Percentiles rank a stretch among this genome's conserved stretches.
Conservation (phyloP, 2,888 invertebrate species). For the Eupithecia dodoneata region DNA sequence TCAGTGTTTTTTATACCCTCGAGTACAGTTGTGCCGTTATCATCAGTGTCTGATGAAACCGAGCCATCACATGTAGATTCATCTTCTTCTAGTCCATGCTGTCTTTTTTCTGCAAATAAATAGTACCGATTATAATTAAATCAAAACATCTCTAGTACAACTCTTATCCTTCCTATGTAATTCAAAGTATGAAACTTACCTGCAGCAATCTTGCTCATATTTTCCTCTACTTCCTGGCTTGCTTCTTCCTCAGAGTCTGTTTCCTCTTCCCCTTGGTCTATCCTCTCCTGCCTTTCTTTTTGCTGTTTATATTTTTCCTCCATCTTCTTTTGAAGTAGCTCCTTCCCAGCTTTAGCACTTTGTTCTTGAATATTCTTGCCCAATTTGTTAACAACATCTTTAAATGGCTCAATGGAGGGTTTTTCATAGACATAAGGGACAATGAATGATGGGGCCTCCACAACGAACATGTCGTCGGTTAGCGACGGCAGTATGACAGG, state of each 20-base stretch:
- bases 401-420: constrained; percentile 91
- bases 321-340: constrained; percentile 63
- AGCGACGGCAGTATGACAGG: constrained; percentile 90
- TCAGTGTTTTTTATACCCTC: constrained; percentile 75
- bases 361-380: constrained; percentile 86
- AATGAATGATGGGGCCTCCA: constrained; percentile 96
- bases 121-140: not conserved
- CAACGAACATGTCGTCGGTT: constrained; percentile 96
- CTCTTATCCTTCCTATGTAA: not conserved
- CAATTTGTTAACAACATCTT: constrained; percentile 87
- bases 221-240: constrained; percentile 59
- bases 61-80: constrained; percentile 85
- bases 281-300: constrained; percentile 56
- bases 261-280: constrained; percentile 59
- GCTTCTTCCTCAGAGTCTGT: constrained; percentile 57
- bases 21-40: constrained; percentile 72
- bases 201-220: constrained; percentile 62
- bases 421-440: constrained; percentile 97
- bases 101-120: constrained; percentile 58
- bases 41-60: constrained; percentile 75
- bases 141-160: not conserved
- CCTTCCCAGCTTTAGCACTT: constrained; percentile 82
- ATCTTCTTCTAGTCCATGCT: constrained; percentile 75
- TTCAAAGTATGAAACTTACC: constrained; percentile 46
- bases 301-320: constrained; percentile 65